Evolutionary conservation across 2,797 vertebrate genomes (phyloP).

Genomic region (Typhlichthys subterraneus): DNA sequence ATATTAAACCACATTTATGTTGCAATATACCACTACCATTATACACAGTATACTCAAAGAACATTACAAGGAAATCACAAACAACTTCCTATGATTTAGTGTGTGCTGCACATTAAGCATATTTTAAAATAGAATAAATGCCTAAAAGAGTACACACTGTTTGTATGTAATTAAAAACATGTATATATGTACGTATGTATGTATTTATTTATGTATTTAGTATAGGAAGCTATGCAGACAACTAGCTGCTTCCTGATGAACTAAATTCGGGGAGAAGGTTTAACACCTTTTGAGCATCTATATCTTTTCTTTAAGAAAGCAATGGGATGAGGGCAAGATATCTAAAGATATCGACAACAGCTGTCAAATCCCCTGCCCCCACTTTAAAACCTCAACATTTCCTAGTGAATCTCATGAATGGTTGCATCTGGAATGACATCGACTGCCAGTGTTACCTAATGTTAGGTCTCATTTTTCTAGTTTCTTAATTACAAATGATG

Average conservation of each 20-base stretch:
- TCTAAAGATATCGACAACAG: constrained; percentile 41
- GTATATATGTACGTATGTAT: no score
- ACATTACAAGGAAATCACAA: background rate
- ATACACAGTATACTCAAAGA: background rate
- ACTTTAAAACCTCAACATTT: constrained; percentile 36
- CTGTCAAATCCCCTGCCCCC: background rate
- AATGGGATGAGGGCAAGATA: constrained; percentile 27
- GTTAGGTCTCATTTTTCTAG: constrained; percentile 20
- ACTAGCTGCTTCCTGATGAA: constrained; percentile 22
- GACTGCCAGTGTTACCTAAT: constrained; percentile 34
- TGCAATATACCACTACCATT: background rate
- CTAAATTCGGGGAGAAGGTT: constrained; percentile 40
- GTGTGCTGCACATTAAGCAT: background rate
- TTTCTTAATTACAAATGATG: constrained; percentile 47
- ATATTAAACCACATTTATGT: background rate
- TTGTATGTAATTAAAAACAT: no score
- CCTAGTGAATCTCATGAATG: constrained; percentile 41
- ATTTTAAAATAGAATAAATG: no score
- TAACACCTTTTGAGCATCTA: constrained; percentile 60
- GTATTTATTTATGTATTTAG: background rate
- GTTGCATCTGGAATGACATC: constrained; percentile 24
- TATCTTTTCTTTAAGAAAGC: constrained; percentile 51
- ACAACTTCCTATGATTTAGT: constrained; percentile 2
- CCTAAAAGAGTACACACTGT: no score
- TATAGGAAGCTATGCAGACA: background rate